These are phyloP conservation scores for Etheostoma spectabile DNA, from an alignment of 2,113 vertebrate species.

Conservation along the genomic window DNA sequence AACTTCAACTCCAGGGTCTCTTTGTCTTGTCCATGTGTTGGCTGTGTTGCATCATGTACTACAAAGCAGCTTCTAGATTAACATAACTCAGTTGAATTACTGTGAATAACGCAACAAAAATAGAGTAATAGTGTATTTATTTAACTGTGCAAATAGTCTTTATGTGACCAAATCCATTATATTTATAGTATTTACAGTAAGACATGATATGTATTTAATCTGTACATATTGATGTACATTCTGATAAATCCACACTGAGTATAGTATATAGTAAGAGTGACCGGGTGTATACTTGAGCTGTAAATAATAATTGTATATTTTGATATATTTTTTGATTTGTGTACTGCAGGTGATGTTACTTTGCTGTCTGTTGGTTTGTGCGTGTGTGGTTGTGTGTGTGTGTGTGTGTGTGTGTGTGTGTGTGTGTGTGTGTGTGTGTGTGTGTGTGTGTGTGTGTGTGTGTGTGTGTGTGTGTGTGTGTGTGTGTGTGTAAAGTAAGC, in stretches of 20 bases:
- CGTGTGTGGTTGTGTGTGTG: conserved; percentile 65
- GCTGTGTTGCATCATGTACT: conserved; percentile 45
- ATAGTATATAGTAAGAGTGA: conserved; percentile 84
- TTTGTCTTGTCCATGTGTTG: conserved; percentile 53
- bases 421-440: conserved; percentile 8
- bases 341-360: conserved; percentile 74
- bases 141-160: conserved; percentile 78
- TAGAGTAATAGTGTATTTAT: conserved; percentile 68
- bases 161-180: conserved; percentile 81
- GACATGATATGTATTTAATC: conserved; percentile 87
- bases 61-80: conserved; percentile 43
- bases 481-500: conserved; percentile 64
- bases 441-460: neutral
- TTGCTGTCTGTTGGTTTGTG: conserved; percentile 68
- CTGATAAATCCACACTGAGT: conserved; percentile 88
- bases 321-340: conserved; percentile 88
- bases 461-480: conserved; percentile 5
- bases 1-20: conserved; percentile 74
- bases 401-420: conserved; percentile 24
- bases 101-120: conserved; percentile 54
- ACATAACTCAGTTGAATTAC: conserved; percentile 26
- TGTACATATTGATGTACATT: conserved; percentile 95
- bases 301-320: conserved; percentile 89
- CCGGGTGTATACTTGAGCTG: conserved; percentile 87
- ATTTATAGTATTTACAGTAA: conserved; percentile 85